These are phyloP conservation scores for Danaus plexippus DNA, from an alignment of 1,140 invertebrate genomes.

Conservation along the genomic window DNA sequence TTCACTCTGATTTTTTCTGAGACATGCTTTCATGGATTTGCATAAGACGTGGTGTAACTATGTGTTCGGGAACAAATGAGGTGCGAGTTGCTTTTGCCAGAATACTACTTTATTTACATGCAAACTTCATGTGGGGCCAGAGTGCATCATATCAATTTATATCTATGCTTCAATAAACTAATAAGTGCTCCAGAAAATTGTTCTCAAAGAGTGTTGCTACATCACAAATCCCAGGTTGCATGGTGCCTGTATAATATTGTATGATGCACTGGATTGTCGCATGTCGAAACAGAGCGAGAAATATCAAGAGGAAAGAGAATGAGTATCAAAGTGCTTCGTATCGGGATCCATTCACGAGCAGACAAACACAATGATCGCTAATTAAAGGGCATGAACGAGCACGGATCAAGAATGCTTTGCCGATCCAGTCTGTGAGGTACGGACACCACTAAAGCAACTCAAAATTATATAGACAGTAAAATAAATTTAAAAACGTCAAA, in stretches of 20 bases:
- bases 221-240: slow-evolving; percentile 9
- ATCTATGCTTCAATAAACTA: slow-evolving; percentile 20
- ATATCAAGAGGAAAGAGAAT: slow-evolving; percentile 61
- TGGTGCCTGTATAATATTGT: slow-evolving; percentile 45
- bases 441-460: slow-evolving; percentile 71
- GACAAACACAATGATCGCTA: slow-evolving; percentile 69
- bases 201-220: slow-evolving; percentile 17
- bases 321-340: slow-evolving; percentile 59
- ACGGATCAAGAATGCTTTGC: slow-evolving; percentile 64
- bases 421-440: slow-evolving; percentile 68
- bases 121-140: slow-evolving; percentile 55
- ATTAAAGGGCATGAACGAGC: slow-evolving; percentile 64
- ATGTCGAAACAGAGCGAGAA: slow-evolving; percentile 53
- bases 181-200: slow-evolving; percentile 27
- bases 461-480: slow-evolving; percentile 69
- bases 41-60: slow-evolving; percentile 45
- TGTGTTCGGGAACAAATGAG: slow-evolving; percentile 58
- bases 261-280: slow-evolving; percentile 67
- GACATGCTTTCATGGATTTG: slow-evolving; percentile 69
- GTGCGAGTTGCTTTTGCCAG: slow-evolving; percentile 61
- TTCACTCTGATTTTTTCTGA: slow-evolving; percentile 62
- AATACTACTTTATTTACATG: slow-evolving; percentile 63
- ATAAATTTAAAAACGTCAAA: slow-evolving; percentile 68
- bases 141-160: slow-evolving; percentile 66
- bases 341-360: slow-evolving; percentile 58